Percentiles rank a stretch among this genome's conserved stretches.
Conservation (phyloP, 1,140 invertebrate genomes). For the Mizuhopecten yessoensis region DNA sequence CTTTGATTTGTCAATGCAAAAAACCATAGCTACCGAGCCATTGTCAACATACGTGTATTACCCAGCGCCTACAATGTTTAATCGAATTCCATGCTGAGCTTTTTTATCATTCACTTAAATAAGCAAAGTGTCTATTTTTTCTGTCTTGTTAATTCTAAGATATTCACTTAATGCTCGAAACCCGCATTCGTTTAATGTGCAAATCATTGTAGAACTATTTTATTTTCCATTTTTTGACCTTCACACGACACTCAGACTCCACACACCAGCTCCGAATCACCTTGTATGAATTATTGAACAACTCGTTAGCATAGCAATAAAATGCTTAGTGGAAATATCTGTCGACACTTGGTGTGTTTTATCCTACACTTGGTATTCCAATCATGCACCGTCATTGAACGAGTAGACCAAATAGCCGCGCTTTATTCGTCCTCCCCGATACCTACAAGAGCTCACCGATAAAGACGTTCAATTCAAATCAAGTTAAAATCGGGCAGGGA, state of each 20-base stretch:
- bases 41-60: background rate
- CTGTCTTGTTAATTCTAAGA: background rate
- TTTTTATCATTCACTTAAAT: background rate
- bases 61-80: background rate
- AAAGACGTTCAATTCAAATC: constrained; percentile 21
- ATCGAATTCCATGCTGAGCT: background rate
- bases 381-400: constrained; percentile 32
- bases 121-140: background rate
- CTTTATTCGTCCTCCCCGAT: background rate
- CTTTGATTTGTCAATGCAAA: constrained; percentile 1
- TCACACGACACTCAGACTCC: constrained; percentile 29
- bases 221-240: constrained; percentile 33
- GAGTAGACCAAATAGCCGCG: background rate
- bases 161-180: background rate
- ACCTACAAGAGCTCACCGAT: constrained; percentile 3
- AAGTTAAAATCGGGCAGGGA: constrained; percentile 13
- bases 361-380: background rate
- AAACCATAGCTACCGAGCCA: background rate
- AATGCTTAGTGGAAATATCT: constrained; percentile 39
- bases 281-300: constrained; percentile 20
- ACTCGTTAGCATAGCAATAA: constrained; percentile 17
- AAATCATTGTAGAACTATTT: constrained; percentile 39
- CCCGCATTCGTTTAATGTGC: constrained; percentile 31
- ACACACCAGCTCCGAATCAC: background rate
- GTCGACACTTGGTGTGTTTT: background rate